Percentiles rank a stretch among this genome's conserved stretches.
These are phyloP conservation scores for Lophochroa leadbeateri DNA, from an alignment of 2,113 vertebrate genomes.

Conservation along the genomic window DNA sequence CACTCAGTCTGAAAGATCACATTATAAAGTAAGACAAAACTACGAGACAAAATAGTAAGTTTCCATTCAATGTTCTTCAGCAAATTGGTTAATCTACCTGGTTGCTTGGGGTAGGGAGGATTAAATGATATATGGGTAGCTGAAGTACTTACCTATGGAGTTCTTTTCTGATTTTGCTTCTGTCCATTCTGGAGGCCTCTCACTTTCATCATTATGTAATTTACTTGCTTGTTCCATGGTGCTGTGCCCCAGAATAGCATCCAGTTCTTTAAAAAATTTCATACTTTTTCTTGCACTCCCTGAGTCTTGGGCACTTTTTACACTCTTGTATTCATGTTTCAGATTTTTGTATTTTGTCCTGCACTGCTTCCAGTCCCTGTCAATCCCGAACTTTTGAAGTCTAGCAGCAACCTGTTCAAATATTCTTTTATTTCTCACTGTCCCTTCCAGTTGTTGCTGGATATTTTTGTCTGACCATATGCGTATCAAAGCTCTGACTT, in stretches of 20 bases:
- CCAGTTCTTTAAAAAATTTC: constrained; percentile 90
- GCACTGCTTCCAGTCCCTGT: constrained; percentile 92
- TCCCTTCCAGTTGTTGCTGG: constrained; percentile 83
- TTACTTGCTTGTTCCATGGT: constrained; percentile 69
- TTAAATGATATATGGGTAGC: background rate
- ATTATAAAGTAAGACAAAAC: background rate
- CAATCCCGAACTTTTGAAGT: constrained; percentile 85
- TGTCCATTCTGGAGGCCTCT: constrained; percentile 31
- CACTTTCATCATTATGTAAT: constrained; percentile 39
- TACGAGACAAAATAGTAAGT: background rate
- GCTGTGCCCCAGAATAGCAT: constrained; percentile 83
- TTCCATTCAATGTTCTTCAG: background rate
- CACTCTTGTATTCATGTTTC: constrained; percentile 89
- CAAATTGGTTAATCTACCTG: background rate
- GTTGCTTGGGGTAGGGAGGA: background rate
- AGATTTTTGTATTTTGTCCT: constrained; percentile 94
- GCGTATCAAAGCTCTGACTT: constrained; percentile 84
- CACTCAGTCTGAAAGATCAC: background rate
- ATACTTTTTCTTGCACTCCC: constrained; percentile 81
- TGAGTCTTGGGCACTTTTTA: constrained; percentile 76
- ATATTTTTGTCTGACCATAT: constrained; percentile 86
- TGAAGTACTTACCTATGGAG: constrained; percentile 53
- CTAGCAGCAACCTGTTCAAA: constrained; percentile 89
- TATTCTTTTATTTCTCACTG: constrained; percentile 89
- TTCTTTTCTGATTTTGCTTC: constrained; percentile 57